Percentiles rank a stretch among this genome's conserved stretches.
Evolutionary conservation across 2,888 invertebrate genomes (phyloP).

Genomic region (Orthosia gracilis): DNA sequence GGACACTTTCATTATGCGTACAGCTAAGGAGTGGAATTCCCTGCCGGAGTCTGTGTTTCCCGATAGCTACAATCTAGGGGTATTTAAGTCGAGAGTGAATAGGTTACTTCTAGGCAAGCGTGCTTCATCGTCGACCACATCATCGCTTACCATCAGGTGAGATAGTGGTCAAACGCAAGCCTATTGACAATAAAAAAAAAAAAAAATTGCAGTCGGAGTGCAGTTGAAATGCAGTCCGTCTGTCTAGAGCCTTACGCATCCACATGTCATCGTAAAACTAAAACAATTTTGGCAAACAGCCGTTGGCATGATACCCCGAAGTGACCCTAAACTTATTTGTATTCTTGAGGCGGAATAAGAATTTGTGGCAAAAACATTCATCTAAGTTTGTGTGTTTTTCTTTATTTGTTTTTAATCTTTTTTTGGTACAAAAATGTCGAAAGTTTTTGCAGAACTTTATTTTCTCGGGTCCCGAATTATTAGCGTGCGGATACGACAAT

Average conservation of each 20-base stretch:
- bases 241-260: not conserved
- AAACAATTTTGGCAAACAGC: constrained; percentile 35
- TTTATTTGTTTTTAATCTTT: not conserved
- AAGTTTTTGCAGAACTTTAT: not conserved
- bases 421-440: not conserved
- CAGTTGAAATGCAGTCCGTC: too few species aligned
- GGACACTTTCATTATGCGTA: too few species aligned
- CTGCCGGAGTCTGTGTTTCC: too few species aligned
- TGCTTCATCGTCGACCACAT: too few species aligned
- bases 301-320: not conserved
- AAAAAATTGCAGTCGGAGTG: too few species aligned
- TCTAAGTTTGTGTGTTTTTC: constrained; percentile 3
- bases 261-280: constrained; percentile 24
- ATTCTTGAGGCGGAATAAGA: not conserved
- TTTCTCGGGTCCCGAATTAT: not conserved
- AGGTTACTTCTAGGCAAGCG: too few species aligned
- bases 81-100: too few species aligned
- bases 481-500: not conserved
- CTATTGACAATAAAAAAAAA: too few species aligned
- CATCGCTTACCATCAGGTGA: too few species aligned
- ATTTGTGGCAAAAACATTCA: not conserved
- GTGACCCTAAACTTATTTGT: constrained; percentile 21
- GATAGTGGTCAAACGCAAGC: too few species aligned
- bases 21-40: too few species aligned
- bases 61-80: too few species aligned